Conservation (phyloP, 2,113 vertebrate genomes). For the Burhinus bistriatus region DNA sequence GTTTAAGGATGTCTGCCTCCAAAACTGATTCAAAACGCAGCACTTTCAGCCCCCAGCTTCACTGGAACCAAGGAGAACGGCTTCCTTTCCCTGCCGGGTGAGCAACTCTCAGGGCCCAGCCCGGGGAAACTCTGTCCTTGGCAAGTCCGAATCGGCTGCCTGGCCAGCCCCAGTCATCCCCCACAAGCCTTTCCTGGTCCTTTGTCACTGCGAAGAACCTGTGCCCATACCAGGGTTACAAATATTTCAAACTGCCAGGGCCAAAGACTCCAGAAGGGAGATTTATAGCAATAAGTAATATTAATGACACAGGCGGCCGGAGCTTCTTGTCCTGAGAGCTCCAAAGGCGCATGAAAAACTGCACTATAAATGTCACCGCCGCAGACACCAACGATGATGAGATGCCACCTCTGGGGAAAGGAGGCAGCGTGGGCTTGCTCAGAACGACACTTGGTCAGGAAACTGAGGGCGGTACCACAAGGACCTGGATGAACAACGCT, state of each 20-base stretch:
- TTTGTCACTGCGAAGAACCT: slow-evolving; percentile 26
- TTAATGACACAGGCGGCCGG: slow-evolving; percentile 46
- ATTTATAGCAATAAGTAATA: slow-evolving; percentile 69
- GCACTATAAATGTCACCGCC: slow-evolving; percentile 58
- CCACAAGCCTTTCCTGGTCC: neutral
- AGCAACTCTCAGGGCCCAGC: neutral
- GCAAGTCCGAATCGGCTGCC: neutral
- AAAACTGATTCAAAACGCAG: neutral
- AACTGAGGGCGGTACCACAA: neutral
- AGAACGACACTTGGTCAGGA: neutral
- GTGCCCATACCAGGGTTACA: slow-evolving; percentile 21
- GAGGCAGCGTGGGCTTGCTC: slow-evolving; percentile 6
- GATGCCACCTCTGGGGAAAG: slow-evolving; percentile 50
- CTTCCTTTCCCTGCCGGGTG: fast-evolving
- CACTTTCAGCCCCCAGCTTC: neutral
- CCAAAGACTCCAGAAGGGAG: slow-evolving; percentile 59
- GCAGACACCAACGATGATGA: slow-evolving; percentile 50
- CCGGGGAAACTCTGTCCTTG: neutral
- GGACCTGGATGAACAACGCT: neutral
- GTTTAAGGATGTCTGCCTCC: neutral
- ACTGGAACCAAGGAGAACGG: neutral
- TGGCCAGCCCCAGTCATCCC: neutral
- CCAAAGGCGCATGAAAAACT: slow-evolving; percentile 68
- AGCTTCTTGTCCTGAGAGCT: slow-evolving; percentile 64
- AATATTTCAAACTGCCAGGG: slow-evolving; percentile 60